phyloP scores from a whole-genome alignment of 2,797 vertebrate species.

The Peromyscus melanophrys region DNA sequence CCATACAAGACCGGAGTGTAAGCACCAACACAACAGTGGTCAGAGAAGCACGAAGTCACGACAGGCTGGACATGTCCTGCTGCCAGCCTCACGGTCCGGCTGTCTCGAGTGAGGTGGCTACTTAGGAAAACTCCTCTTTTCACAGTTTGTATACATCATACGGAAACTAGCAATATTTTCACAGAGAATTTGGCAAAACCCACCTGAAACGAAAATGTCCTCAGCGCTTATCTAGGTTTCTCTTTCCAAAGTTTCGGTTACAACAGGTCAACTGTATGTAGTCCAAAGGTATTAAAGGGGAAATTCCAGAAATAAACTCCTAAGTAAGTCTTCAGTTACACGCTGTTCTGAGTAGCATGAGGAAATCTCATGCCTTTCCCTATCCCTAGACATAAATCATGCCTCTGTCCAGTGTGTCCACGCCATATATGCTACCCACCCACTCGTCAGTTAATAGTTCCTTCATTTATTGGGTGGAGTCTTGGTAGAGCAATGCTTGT shows the following conservation, averaged over 20 bases:
- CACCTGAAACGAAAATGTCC: neutral
- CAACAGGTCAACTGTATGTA: neutral
- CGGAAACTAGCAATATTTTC: neutral
- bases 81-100: accelerated
- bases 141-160: accelerated
- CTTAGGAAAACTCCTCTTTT: accelerated
- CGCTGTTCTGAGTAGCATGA: neutral
- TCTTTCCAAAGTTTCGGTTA: neutral
- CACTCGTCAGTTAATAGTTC: neutral
- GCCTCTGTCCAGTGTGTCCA: neutral
- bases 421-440: neutral
- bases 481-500: neutral
- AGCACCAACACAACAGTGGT: too few species aligned
- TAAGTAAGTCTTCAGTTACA: neutral
- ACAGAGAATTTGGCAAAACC: neutral
- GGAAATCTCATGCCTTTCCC: neutral
- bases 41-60: neutral
- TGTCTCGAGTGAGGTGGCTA: neutral
- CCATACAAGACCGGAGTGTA: neutral
- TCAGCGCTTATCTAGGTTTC: neutral
- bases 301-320: neutral
- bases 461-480: neutral
- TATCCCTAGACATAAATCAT: neutral
- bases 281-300: too few species aligned
- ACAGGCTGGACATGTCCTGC: accelerated